Evolutionary conservation across 1,140 invertebrate genomes (phyloP).

Genomic region (Bombus consobrinus): DNA sequence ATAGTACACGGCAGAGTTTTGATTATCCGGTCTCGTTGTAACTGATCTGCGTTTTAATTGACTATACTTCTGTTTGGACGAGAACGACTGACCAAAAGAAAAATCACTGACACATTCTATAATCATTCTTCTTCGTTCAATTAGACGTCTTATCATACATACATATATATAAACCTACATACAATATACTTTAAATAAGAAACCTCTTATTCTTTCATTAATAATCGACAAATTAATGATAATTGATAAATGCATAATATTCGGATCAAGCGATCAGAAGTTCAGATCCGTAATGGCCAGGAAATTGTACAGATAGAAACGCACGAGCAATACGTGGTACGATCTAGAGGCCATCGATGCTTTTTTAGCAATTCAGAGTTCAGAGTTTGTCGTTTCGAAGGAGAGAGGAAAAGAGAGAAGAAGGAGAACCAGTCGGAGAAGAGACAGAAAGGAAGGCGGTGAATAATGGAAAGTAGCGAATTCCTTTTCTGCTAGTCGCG

Average conservation of each 20-base stretch:
- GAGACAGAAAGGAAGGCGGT: conserved; percentile 42
- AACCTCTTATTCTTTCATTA: background rate
- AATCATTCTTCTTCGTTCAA: background rate
- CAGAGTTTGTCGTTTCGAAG: conserved; percentile 41
- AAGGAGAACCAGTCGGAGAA: background rate
- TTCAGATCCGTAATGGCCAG: accelerated
- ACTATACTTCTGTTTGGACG: background rate
- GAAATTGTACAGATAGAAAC: no score
- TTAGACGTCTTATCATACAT: no score
- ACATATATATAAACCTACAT: no score
- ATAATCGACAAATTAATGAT: no score
- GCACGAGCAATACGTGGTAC: background rate
- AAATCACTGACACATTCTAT: background rate
- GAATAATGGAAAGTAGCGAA: conserved; percentile 77
- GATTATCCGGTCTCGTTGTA: no score
- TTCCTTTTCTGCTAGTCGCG: conserved; percentile 75
- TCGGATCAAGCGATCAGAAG: no score
- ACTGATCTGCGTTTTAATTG: background rate
- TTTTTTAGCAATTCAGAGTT: background rate
- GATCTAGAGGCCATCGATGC: conserved; percentile 7
- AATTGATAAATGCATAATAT: no score
- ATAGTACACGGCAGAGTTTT: no score
- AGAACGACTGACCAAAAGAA: background rate
- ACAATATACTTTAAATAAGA: background rate
- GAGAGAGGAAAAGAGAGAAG: background rate